phyloP scores from a whole-genome alignment of 1,140 invertebrate genomes.

The Cryptotermes secundus region DNA sequence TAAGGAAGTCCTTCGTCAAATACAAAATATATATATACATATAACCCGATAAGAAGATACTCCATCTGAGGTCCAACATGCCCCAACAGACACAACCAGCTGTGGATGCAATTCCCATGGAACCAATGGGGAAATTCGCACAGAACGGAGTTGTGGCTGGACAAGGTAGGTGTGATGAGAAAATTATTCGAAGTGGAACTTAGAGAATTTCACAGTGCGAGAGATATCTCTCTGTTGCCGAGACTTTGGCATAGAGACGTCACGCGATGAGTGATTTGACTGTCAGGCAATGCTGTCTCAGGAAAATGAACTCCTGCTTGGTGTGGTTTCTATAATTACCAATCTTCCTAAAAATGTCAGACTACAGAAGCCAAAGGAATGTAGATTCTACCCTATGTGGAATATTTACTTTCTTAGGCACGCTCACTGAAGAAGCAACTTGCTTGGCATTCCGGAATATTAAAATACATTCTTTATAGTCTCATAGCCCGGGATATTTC shows the following conservation, averaged over 20 bases:
- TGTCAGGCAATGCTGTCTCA: background rate
- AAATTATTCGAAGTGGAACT: background rate
- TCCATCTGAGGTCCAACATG: conserved; percentile 18
- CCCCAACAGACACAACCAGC: conserved; percentile 26
- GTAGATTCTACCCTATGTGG: too few species aligned
- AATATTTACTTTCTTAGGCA: too few species aligned
- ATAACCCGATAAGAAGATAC: background rate
- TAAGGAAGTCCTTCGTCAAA: background rate
- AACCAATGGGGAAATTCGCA: conserved; percentile 32
- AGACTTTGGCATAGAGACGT: background rate
- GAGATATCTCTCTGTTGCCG: background rate
- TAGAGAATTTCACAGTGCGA: too few species aligned
- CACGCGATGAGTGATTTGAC: background rate
- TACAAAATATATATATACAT: background rate
- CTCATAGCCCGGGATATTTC: too few species aligned
- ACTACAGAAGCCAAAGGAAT: too few species aligned
- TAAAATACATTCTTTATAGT: too few species aligned
- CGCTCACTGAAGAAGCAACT: too few species aligned
- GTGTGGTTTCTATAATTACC: too few species aligned
- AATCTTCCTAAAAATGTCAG: too few species aligned
- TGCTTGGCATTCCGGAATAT: too few species aligned
- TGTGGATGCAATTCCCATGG: conserved; percentile 32
- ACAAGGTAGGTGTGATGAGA: conserved; percentile 29
- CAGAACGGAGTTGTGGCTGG: conserved; percentile 33
- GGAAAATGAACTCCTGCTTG: too few species aligned